These are phyloP conservation scores for Pristis pectinata DNA, from an alignment of 2,797 vertebrate genomes.

Conservation along the genomic window DNA sequence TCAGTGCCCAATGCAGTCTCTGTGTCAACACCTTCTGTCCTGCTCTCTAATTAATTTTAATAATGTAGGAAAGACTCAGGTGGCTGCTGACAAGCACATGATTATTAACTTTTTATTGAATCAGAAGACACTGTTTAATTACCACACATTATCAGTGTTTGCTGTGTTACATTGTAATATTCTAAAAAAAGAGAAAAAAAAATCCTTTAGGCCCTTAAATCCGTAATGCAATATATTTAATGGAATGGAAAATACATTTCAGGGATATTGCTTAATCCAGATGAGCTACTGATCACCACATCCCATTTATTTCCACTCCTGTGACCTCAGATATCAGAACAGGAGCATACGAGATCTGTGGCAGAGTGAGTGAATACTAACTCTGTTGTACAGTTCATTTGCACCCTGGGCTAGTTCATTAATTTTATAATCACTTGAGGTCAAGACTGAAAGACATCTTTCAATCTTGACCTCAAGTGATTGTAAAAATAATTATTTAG, in stretches of 20 bases:
- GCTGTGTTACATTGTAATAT: background rate
- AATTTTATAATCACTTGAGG: too few species aligned
- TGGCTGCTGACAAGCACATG: background rate
- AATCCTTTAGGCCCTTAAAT: background rate
- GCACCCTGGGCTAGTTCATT: too few species aligned
- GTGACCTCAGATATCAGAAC: background rate
- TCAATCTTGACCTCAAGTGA: background rate
- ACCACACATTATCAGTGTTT: background rate
- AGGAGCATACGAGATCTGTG: background rate
- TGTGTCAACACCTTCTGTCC: background rate
- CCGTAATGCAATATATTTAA: constrained; percentile 1
- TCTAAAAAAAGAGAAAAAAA: background rate
- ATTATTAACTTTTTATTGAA: background rate
- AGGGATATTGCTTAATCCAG: background rate
- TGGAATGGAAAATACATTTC: background rate
- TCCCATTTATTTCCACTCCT: background rate
- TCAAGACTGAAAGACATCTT: too few species aligned
- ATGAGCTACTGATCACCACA: background rate
- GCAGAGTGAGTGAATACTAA: too few species aligned
- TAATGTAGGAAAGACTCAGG: background rate
- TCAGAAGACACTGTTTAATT: constrained; percentile 5
- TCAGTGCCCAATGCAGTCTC: background rate
- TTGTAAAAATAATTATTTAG: background rate
- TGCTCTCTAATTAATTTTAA: constrained; percentile 4
- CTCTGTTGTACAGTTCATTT: too few species aligned